phyloP scores from a whole-genome alignment of 2,113 vertebrate species.

The Anarhynchus alexandrinus region DNA sequence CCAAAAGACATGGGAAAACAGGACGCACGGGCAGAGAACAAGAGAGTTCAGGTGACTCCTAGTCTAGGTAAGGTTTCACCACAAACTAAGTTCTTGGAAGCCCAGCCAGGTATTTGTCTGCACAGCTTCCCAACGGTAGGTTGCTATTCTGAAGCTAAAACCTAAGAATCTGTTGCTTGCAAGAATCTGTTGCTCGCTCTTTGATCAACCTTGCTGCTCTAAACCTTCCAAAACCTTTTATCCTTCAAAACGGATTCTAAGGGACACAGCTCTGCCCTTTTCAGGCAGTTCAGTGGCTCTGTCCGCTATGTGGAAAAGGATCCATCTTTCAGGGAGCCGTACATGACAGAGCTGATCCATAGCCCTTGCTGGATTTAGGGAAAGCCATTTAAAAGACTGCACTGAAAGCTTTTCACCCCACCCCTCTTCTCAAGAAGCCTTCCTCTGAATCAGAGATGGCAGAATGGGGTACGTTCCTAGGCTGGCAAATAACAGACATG shows the following conservation, averaged over 20 bases:
- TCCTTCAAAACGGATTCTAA: not conserved
- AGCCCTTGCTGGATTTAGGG: not conserved
- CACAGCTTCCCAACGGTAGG: not conserved
- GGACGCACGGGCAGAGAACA: not conserved
- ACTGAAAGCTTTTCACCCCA: not conserved
- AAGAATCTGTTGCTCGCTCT: not conserved
- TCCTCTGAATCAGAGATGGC: not conserved
- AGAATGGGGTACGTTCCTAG: not conserved
- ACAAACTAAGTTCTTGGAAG: not conserved
- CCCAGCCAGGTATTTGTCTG: fast-evolving
- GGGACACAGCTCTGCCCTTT: not conserved
- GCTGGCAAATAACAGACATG: not conserved
- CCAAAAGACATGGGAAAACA: not conserved
- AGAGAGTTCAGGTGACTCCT: not conserved
- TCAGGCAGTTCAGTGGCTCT: not conserved
- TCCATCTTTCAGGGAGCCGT: not conserved
- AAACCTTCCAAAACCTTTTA: not conserved
- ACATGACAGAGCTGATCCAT: not conserved
- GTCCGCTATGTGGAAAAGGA: not conserved
- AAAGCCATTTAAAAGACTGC: not conserved
- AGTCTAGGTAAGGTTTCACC: not conserved
- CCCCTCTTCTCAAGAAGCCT: not conserved
- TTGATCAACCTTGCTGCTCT: not conserved
- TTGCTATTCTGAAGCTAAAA: not conserved
- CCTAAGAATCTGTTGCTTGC: fast-evolving